Evolutionary conservation across 1,140 invertebrate species (phyloP), one percentile per base, ranked within the genome.

Genomic region (Drosophila pseudoananassae): DNA sequence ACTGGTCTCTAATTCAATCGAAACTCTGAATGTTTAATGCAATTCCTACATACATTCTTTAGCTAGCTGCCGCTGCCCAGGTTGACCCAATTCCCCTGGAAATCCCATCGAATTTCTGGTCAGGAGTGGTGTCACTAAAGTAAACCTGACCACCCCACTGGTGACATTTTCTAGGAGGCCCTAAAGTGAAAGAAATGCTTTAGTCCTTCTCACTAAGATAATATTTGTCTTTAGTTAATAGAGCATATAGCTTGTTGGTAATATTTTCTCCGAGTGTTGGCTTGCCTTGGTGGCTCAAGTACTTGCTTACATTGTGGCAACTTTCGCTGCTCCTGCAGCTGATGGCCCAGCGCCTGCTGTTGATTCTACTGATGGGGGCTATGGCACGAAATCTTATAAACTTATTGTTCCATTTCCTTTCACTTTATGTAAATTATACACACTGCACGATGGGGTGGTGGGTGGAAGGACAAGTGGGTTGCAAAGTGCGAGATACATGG

Each of bases 391-490:
- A 69, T 82, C 69, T 63, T 88, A 69, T 88, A 69, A 83, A 88
- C 83, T 68, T 87, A 87, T 89, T 88, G 83, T 83, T 79, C 60
- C 76, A 77, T 88, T 88, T 89, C 84, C 84, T 76, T 83, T 79
- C 66, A 78, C 78, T 83, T 83, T 88, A 87, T 87, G 83, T 61
- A 87, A 88, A 88, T 87, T 87, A 72, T 79, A 83, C 52, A 76
- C 25, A 27, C 20, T 20, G 43, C n/a, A 40, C 45, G 47, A 23
- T 29, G 0, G 43, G 43, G 15, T 17, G 43, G 7, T 10, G 25
- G 14, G 25, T 3, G 10, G 25, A 8, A 15, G 25, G 50, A 8
- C 8, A 4, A 14, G 40, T 46, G 29, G 20, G 38, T 27, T 20
- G 46, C 25, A 20, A 7, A 53, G 64, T 31, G 65, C 29, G 50